Evolutionary conservation across 2,113 vertebrate genomes (phyloP).

Genomic region (Smithornis capensis): DNA sequence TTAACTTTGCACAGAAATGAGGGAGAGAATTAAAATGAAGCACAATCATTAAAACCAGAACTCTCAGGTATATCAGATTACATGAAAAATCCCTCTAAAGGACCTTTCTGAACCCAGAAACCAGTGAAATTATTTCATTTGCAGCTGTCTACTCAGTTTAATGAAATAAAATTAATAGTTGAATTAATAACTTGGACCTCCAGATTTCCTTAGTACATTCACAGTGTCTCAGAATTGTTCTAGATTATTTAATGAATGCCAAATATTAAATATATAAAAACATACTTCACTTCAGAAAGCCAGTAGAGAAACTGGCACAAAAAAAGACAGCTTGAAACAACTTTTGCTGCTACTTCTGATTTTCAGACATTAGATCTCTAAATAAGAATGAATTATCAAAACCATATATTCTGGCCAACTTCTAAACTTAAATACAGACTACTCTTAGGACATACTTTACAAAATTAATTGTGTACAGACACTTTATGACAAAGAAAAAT

Average conservation of each 20-base stretch:
- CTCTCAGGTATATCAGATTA: background rate
- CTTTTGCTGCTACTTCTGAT: background rate
- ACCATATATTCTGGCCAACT: background rate
- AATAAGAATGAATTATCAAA: background rate
- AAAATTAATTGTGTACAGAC: background rate
- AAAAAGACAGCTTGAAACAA: background rate
- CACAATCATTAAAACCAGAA: background rate
- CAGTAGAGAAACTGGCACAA: background rate
- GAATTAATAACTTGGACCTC: background rate
- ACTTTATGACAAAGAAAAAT: background rate
- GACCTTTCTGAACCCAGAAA: background rate
- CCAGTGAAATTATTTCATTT: background rate
- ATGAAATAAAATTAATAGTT: background rate
- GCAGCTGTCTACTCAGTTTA: background rate
- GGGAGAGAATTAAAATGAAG: background rate
- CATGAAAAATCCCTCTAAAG: background rate
- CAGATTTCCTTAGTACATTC: background rate
- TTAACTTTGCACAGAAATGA: background rate
- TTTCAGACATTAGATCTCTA: background rate
- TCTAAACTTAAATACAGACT: background rate
- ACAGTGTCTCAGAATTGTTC: background rate
- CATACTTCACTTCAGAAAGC: background rate
- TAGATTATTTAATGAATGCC: background rate
- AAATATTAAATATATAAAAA: background rate
- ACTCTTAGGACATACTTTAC: background rate